Percentiles rank a stretch among this genome's conserved stretches.
These are phyloP conservation scores for Araneus ventricosus DNA, from an alignment of 1,140 invertebrate species.

Conservation along the genomic window DNA sequence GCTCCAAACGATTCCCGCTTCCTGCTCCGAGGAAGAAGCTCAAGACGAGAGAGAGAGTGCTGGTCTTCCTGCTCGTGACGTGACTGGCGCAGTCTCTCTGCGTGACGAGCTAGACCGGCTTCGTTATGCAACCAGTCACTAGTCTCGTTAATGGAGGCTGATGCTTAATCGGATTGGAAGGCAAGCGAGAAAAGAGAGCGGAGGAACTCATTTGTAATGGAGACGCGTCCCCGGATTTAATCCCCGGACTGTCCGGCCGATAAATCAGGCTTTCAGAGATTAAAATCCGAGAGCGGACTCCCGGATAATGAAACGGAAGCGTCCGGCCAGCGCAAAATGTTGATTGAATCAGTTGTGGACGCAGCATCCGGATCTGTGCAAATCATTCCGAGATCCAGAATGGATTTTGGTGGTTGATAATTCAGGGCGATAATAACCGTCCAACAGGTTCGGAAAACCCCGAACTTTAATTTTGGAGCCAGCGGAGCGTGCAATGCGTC, in stretches of 20 bases:
- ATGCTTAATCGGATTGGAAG: conserved; percentile 68
- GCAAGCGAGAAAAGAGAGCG: conserved; percentile 32
- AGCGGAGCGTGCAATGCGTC: not conserved
- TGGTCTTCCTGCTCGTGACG: not conserved
- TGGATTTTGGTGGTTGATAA: conserved; percentile 47
- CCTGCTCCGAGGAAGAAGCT: conserved; percentile 24
- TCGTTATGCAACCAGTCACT: conserved; percentile 29
- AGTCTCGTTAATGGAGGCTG: conserved; percentile 63
- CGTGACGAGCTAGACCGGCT: not conserved
- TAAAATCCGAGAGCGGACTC: conserved; percentile 57
- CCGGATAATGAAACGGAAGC: conserved; percentile 72
- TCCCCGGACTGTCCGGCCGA: conserved; percentile 69
- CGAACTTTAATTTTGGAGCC: not conserved
- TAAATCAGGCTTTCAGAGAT: conserved; percentile 73
- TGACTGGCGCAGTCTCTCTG: not conserved
- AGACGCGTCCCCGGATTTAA: conserved; percentile 71
- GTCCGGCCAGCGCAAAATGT: conserved; percentile 36
- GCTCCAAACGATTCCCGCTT: conserved; percentile 10
- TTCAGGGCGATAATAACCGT: conserved; percentile 3
- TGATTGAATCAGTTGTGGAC: conserved; percentile 57
- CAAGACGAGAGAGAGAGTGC: not conserved
- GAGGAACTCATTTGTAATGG: conserved; percentile 71
- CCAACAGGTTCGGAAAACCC: conserved; percentile 32
- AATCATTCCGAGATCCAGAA: conserved; percentile 33
- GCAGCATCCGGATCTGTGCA: not conserved